Base-by-base conservation (phyloP, 2,113 vertebrate genomes). In the Laticauda laticaudata region DNA sequence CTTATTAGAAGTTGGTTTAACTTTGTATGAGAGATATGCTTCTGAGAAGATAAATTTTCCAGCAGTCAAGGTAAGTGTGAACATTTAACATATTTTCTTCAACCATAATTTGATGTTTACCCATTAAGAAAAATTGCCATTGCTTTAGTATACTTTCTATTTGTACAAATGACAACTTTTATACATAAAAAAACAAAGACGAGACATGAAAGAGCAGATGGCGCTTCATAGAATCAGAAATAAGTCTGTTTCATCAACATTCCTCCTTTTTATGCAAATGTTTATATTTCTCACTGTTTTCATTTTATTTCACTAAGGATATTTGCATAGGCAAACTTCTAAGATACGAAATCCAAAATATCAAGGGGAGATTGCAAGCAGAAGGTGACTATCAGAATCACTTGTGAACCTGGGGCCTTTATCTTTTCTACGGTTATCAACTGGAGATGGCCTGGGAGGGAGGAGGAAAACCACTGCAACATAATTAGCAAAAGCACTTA, bases 191-290 rank as follows among this genome's bases (percentile, higher is more conserved):
- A 95, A 91, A 96, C 95, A 88, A 94, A 97, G 97, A 97, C 92
- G 95, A 96, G 96, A 97, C 96, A 96, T 95, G 97, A 94, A 95
- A 96, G 94, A 97, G 97, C 97, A 97, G 97, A 97, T 96, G 96
- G 95, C 93, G 92, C 96, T 96, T 97, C 96, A 93, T 91, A 89
- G 97, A 97, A 96, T 57, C 96, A 96, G 96, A 94, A 95, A 93
- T 96, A 97, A 93, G 86, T 95, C 96, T 96, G 95, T 96, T 97
- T 97, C 94, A 94, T 96, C 61, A 97, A 96, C 96, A 96, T 95
- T 26, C 4, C 94, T 0, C 3, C 95, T 96, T 95, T 95, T 95
- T 89, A 94, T 95, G 92, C 96, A 96, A 95, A 97, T 96, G 90
- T 89, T 96, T 90, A 56, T 90, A 93, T 96, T 96, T 93, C 95